Percentiles rank a stretch among this genome's conserved stretches.
Evolutionary conservation across 1,140 invertebrate genomes (phyloP).

Genomic region (Cephus cinctus): DNA sequence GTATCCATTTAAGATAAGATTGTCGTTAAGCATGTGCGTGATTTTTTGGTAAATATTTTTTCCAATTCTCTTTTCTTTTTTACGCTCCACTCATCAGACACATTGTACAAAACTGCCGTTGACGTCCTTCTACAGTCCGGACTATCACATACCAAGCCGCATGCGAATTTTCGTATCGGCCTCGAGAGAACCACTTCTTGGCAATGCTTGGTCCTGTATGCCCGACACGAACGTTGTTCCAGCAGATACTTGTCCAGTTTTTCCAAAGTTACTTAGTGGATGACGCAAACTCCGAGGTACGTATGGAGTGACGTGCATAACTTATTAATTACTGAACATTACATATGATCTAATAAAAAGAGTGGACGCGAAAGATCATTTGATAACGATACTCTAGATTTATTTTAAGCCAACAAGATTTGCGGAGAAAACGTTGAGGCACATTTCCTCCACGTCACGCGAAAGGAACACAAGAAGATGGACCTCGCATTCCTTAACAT

Average conservation of each 20-base stretch:
- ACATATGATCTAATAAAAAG: constrained; percentile 4
- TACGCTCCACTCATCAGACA: no score
- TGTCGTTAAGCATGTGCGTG: not conserved
- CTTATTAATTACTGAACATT: constrained; percentile 7
- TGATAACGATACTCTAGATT: constrained; percentile 20
- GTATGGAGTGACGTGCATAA: not conserved
- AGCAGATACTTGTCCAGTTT: constrained; percentile 20
- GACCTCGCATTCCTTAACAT: constrained; percentile 4
- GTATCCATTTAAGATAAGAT: constrained; percentile 28
- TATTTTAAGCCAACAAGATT: constrained; percentile 27
- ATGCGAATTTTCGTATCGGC: constrained; percentile 27
- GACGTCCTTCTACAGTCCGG: constrained; percentile 25
- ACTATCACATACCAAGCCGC: constrained; percentile 26
- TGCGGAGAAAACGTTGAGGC: not conserved
- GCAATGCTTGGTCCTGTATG: constrained; percentile 28
- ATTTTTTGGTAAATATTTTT: constrained; percentile 6
- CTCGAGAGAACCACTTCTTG: constrained; percentile 21
- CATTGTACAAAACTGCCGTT: constrained; percentile 36
- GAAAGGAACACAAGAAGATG: constrained; percentile 9
- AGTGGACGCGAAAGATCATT: constrained; percentile 9
- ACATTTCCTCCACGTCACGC: no score
- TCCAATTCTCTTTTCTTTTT: constrained; percentile 10
- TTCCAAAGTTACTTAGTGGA: constrained; percentile 25
- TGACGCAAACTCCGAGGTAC: constrained; percentile 1
- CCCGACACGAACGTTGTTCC: constrained; percentile 27